Conservation (phyloP, 2,113 vertebrate species). For the Lophura nycthemera region DNA sequence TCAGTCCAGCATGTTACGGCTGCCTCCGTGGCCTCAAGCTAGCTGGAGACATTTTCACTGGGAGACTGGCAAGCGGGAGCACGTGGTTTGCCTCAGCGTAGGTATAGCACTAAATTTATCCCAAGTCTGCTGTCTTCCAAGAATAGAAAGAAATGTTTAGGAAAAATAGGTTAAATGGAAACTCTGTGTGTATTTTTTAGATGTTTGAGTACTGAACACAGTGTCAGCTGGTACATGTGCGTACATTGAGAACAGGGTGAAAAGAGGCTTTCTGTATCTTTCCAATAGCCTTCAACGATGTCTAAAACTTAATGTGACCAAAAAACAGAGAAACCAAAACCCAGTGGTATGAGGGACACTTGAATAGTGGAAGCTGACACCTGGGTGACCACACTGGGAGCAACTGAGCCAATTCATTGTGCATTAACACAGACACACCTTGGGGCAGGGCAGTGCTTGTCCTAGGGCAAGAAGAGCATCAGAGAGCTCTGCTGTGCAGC, state of each 20-base stretch:
- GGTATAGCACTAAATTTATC: not conserved
- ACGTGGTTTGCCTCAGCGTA: not conserved
- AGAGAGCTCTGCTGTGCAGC: not conserved
- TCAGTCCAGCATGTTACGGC: fast-evolving
- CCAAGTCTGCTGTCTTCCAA: not conserved
- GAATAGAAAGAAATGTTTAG: not conserved
- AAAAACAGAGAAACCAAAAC: not conserved
- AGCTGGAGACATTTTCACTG: not conserved
- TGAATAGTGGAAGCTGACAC: not conserved
- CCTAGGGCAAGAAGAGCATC: fast-evolving
- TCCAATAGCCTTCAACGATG: not conserved
- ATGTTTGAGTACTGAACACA: not conserved
- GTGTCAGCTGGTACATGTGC: not conserved
- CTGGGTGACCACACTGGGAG: not conserved
- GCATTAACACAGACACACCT: not conserved
- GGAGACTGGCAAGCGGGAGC: not conserved
- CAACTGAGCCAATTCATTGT: not conserved
- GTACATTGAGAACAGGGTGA: not conserved
- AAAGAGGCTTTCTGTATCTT: not conserved
- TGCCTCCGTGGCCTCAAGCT: not conserved
- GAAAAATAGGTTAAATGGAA: slow-evolving; percentile 16
- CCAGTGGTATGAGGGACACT: not conserved
- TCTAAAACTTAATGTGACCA: not conserved
- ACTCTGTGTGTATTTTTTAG: not conserved
- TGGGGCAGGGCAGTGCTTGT: not conserved